A percentile compares a stretch with the other conserved stretches of the same genome.
These are phyloP conservation scores for Drosophila stalkeri DNA, from an alignment of 2,888 invertebrate genomes.

Conservation along the genomic window DNA sequence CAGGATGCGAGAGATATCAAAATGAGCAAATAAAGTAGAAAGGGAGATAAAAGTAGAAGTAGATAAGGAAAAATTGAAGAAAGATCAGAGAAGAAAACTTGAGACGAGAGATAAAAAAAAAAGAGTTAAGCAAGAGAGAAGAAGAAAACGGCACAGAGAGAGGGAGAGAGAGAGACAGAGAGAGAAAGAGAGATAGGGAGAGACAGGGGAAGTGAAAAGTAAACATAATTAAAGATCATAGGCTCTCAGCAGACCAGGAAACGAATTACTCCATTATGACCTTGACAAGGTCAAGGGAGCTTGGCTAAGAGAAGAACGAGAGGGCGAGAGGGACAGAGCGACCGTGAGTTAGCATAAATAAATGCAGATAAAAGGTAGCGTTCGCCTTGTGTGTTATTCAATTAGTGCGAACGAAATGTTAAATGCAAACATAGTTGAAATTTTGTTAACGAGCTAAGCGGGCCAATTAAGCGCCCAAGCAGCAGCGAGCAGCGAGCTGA, in stretches of 20 bases:
- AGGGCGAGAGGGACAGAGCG: neutral
- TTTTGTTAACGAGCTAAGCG: constrained; percentile 80
- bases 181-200: neutral
- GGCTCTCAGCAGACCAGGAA: neutral
- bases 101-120: neutral
- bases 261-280: neutral
- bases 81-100: neutral
- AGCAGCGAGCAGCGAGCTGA: constrained; percentile 5
- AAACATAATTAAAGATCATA: neutral
- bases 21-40: too few relatives aligned
- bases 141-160: neutral
- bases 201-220: neutral
- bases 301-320: neutral
- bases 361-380: constrained; percentile 12
- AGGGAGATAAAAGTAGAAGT: too few relatives aligned
- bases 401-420: constrained; percentile 55
- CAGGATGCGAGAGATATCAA: too few relatives aligned
- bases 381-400: constrained; percentile 62
- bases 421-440: constrained; percentile 74
- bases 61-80: too few relatives aligned
- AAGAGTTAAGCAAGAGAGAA: neutral
- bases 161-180: neutral
- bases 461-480: constrained; percentile 71
- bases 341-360: constrained; percentile 65
- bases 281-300: constrained; percentile 22